Evolutionary conservation across 2,888 invertebrate species (phyloP), one percentile per base, ranked within the genome.

Genomic region (Isoperla grammatica): DNA sequence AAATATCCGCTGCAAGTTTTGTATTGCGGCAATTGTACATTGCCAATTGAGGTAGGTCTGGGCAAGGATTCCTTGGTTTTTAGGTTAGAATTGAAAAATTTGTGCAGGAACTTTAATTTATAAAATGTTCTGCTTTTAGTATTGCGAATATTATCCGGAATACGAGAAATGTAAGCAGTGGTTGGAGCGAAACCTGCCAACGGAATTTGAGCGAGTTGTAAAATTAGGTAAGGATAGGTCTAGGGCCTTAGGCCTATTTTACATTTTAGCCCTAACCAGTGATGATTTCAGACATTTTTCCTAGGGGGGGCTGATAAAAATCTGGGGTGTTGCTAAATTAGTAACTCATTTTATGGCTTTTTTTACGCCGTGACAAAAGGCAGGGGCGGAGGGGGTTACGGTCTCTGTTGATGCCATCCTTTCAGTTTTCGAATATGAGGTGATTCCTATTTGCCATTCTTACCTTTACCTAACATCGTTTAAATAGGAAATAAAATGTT

Each of bases 91-190:
- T 53, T 40, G 35, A 29, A 43, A 20, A 48, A 56, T 43, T 13
- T 11, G n/a, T 56, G 23, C 22, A 53, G 15, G 12, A 40, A 22
- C n/a, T 56, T 48, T 37, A 55, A 37, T 61, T 45, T 15, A 45
- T 8, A 1, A 9, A 2, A 9, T 12, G 29, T 43, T 56, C 11
- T 11, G 12, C 19, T 60, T 64, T 65, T 59, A 93, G 90, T 99
- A 97, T 74, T 98, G 98, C 75, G 97, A 98, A 79, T 96, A 92
- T 75, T 95, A 96, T 76, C 97, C 97, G 9, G 95, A 95, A 74
- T 94, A 93, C 73, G 97, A 96, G 65, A 95, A 95, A 76, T 99
- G 98, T 74, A 95, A 95, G 74, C 88, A 88, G 66, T 99, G 98
- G 98, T 76, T 98, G 65, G 95, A 96, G 75, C 89, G 90, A 70